These are phyloP conservation scores for Prosapia bicincta DNA, from an alignment of 2,888 invertebrate species.

Conservation along the genomic window DNA sequence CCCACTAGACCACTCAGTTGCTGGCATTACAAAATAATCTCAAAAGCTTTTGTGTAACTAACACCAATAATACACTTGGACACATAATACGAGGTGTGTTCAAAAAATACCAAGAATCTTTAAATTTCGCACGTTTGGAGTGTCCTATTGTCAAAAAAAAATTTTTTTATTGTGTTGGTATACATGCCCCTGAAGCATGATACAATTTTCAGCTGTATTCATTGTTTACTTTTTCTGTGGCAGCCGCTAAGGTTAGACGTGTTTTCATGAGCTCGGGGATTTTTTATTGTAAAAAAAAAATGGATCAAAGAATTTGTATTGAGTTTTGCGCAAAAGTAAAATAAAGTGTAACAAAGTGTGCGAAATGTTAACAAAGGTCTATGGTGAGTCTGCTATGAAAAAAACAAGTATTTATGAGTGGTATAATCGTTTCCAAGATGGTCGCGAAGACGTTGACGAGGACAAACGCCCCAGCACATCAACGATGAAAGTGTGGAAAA, in stretches of 20 bases:
- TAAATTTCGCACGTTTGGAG: neutral
- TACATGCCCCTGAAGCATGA: neutral
- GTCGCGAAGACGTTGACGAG: slow-evolving; percentile 17
- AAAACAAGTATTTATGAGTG: slow-evolving; percentile 13
- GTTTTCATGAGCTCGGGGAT: neutral
- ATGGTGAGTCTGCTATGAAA: neutral
- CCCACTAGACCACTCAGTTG: too few relatives aligned
- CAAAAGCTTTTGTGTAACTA: too few relatives aligned
- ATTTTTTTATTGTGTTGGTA: neutral
- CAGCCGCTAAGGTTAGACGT: neutral
- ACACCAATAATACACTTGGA: too few relatives aligned
- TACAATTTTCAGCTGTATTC: neutral
- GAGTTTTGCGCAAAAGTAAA: neutral
- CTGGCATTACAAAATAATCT: too few relatives aligned
- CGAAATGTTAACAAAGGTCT: neutral
- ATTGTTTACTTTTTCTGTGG: neutral
- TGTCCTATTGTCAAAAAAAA: neutral
- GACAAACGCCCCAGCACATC: slow-evolving; percentile 37
- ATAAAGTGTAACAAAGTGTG: neutral
- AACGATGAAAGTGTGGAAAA: slow-evolving; percentile 39
- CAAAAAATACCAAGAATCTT: neutral
- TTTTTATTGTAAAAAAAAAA: neutral
- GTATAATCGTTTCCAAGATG: slow-evolving; percentile 15
- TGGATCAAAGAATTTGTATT: neutral
- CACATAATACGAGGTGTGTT: neutral